A percentile compares a stretch with the other conserved stretches of the same genome.
phyloP scores from a whole-genome alignment of 2,113 vertebrate genomes.

The Rhizomys pruinosus region DNA sequence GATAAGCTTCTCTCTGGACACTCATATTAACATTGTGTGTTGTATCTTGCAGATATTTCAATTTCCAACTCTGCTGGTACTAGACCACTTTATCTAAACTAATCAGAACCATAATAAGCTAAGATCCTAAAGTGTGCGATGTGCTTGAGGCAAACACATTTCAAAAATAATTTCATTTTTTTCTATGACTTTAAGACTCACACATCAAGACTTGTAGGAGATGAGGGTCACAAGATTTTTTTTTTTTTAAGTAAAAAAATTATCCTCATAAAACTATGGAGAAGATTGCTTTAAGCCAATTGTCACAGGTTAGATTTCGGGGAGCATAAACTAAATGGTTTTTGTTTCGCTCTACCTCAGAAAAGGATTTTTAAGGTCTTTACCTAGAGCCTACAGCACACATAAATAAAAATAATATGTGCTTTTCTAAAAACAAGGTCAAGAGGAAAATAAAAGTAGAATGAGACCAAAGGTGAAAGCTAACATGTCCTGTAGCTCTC shows the following conservation, averaged over 20 bases:
- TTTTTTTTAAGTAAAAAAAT: not conserved
- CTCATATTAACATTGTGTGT: not conserved
- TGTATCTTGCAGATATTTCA: not conserved
- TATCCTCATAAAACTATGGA: not conserved
- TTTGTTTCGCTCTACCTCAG: not conserved
- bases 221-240: not conserved
- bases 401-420: not conserved
- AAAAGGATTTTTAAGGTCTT: not conserved
- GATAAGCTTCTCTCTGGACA: not conserved
- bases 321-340: not conserved
- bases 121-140: no score
- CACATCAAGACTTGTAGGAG: not conserved
- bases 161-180: not conserved
- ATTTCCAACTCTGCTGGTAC: constrained; percentile 14
- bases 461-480: not conserved
- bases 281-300: not conserved
- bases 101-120: not conserved
- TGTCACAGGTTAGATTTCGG: not conserved
- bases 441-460: constrained; percentile 39
- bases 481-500: not conserved
- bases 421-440: constrained; percentile 40
- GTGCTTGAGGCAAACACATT: not conserved
- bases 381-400: not conserved
- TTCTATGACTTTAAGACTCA: constrained; percentile 22
- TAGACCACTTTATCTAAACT: not conserved